A percentile compares a stretch with the other conserved stretches of the same genome.
Evolutionary conservation across 2,888 invertebrate species (phyloP).

Genomic region (Parthenolecanium corni): DNA sequence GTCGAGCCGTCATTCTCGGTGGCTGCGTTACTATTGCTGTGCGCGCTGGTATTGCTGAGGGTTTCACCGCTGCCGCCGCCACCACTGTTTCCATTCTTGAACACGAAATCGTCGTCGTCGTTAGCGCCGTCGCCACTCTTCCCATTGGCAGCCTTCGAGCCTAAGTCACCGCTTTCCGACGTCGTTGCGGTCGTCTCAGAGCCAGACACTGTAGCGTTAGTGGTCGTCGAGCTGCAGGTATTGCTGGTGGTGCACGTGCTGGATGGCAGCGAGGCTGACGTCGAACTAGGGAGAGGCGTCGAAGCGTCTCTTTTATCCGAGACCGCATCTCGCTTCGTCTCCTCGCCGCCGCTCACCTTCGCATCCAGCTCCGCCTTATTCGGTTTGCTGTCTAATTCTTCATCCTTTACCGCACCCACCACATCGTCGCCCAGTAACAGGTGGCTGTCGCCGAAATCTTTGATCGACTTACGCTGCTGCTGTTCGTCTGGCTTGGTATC

Average conservation of each 20-base stretch:
- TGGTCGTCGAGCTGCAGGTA: slow-evolving; percentile 1
- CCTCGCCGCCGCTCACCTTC: background rate
- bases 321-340: background rate
- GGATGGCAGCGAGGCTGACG: background rate
- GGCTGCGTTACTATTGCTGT: background rate
- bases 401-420: background rate
- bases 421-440: background rate
- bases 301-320: background rate
- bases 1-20: background rate
- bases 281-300: background rate
- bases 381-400: slow-evolving; percentile 10
- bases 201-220: background rate
- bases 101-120: slow-evolving; percentile 10
- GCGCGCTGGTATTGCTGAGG: background rate
- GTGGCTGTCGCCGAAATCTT: slow-evolving; percentile 6
- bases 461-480: background rate
- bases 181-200: background rate
- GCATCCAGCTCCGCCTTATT: slow-evolving; percentile 6
- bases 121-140: background rate
- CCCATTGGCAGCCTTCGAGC: background rate
- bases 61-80: background rate
- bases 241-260: background rate
- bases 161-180: no score
- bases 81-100: background rate
- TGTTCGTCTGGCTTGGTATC: slow-evolving; percentile 8